Evolutionary conservation across 2,113 vertebrate genomes (phyloP).

Genomic region (Stomatorhinus ivindoensis): DNA sequence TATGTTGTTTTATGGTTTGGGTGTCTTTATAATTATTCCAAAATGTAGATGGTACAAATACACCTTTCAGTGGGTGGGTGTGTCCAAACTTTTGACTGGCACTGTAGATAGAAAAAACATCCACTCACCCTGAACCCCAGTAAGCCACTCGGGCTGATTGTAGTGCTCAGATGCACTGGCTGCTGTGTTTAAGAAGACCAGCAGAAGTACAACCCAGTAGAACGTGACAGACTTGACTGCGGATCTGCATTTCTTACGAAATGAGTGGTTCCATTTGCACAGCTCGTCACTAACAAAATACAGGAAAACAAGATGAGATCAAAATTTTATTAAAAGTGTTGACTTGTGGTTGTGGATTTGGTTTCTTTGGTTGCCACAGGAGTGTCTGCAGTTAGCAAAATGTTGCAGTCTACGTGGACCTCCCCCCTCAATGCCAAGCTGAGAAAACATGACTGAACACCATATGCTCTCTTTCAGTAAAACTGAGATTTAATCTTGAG

Average conservation of each 20-base stretch:
- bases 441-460: background rate
- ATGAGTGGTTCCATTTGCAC: constrained; percentile 63
- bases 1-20: background rate
- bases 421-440: background rate
- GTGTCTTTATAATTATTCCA: background rate
- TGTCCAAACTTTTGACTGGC: background rate
- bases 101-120: background rate
- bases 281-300: constrained; percentile 50
- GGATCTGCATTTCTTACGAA: constrained; percentile 67
- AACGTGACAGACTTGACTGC: constrained; percentile 80
- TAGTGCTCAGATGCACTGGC: constrained; percentile 87
- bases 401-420: background rate
- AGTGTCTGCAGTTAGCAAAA: background rate
- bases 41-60: background rate
- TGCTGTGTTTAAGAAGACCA: constrained; percentile 86
- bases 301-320: background rate
- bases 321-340: background rate
- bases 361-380: background rate
- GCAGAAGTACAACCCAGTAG: constrained; percentile 81
- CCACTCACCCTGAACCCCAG: constrained; percentile 68
- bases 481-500: background rate
- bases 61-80: background rate
- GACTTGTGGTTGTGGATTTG: background rate
- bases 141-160: constrained; percentile 77
- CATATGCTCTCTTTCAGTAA: background rate